phyloP scores from a whole-genome alignment of 1,140 invertebrate genomes.

The Sweltsa coloradensis region DNA sequence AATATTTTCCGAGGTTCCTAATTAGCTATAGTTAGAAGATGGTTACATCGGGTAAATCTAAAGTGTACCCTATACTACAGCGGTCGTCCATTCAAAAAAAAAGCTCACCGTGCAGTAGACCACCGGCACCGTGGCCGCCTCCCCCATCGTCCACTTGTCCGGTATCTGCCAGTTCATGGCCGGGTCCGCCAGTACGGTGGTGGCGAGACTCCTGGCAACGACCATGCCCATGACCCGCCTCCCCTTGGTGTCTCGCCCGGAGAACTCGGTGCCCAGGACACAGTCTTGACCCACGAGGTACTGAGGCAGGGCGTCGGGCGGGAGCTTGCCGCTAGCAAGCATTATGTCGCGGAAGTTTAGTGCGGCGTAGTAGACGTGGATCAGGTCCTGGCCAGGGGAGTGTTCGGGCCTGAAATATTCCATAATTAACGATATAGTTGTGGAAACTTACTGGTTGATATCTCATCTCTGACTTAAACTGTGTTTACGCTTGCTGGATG shows the following conservation, averaged over 20 bases:
- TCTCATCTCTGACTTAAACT: no score
- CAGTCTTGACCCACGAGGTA: conserved; percentile 75
- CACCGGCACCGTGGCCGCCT: conserved; percentile 88
- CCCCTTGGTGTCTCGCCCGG: conserved; percentile 62
- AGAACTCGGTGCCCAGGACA: conserved; percentile 88
- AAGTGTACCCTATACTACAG: no score
- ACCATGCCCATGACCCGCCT: conserved; percentile 88
- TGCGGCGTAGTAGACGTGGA: conserved; percentile 82
- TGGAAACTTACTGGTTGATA: no score
- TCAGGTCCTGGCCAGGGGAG: conserved; percentile 44
- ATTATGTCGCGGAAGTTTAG: conserved; percentile 97
- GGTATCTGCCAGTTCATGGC: conserved; percentile 86
- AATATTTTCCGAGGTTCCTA: no score
- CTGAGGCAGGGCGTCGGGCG: conserved; percentile 86
- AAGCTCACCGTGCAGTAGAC: conserved; percentile 68
- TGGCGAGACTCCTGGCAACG: conserved; percentile 76
- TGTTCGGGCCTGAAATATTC: conserved; percentile 31
- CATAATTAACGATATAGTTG: no score
- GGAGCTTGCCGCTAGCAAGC: conserved; percentile 89
- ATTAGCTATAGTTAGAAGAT: no score
- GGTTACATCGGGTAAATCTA: no score
- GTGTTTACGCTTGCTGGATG: no score
- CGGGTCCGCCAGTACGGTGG: conserved; percentile 68
- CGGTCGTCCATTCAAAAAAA: no score
- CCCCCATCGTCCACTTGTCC: conserved; percentile 71